Percentiles rank a stretch among this genome's conserved stretches.
These are phyloP conservation scores for Ophiodon elongatus DNA, from an alignment of 2,113 vertebrate genomes.

Conservation along the genomic window DNA sequence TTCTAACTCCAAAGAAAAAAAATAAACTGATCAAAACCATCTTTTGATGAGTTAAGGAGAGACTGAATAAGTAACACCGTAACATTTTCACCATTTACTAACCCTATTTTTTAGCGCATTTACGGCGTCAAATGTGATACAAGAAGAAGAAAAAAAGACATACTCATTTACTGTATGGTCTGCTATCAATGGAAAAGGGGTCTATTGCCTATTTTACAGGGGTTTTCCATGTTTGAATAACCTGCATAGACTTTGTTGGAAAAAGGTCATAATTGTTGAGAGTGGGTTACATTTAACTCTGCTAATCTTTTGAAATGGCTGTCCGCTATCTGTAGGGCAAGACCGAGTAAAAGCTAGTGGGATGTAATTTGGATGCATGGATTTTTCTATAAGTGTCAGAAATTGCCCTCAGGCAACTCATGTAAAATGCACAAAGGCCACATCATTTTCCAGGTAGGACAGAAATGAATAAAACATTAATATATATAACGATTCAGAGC, in stretches of 20 bases:
- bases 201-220: too few species aligned
- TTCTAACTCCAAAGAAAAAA: neutral
- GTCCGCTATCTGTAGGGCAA: neutral
- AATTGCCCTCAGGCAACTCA: conserved; percentile 50
- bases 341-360: neutral
- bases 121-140: too few species aligned
- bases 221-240: neutral
- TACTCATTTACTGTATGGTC: neutral
- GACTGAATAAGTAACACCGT: neutral
- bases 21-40: neutral
- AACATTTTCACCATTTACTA: neutral
- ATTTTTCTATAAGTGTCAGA: conserved; percentile 45
- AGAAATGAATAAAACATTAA: conserved; percentile 73
- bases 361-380: conserved; percentile 9
- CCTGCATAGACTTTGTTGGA: neutral
- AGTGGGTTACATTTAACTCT: neutral
- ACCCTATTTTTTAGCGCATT: too few species aligned
- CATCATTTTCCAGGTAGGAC: conserved; percentile 58
- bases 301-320: neutral
- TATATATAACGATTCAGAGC: conserved; percentile 66
- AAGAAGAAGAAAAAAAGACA: neutral
- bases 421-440: conserved; percentile 63
- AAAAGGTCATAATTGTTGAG: neutral
- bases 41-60: too few species aligned
- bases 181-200: neutral